These are phyloP conservation scores for Onychostoma macrolepis DNA, from an alignment of 2,113 vertebrate species.

Conservation along the genomic window DNA sequence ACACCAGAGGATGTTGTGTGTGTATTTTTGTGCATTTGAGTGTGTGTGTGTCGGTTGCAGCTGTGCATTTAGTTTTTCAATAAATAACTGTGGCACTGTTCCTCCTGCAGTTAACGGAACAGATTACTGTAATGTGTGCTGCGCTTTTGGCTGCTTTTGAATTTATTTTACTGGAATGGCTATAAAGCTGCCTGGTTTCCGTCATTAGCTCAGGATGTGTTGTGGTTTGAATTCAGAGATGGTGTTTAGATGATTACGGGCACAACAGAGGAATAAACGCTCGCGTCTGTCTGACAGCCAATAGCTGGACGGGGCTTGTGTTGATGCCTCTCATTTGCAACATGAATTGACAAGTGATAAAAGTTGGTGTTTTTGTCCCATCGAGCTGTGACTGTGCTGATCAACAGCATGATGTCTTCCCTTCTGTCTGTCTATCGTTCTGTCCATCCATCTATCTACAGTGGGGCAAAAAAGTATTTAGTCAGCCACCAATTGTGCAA, in stretches of 20 bases:
- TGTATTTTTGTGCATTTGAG: neutral
- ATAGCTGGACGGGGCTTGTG: neutral
- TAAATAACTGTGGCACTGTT: constrained; percentile 64
- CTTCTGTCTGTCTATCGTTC: neutral
- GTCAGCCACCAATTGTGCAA: no score
- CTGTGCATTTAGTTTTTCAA: constrained; percentile 67
- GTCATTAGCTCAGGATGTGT: constrained; percentile 51
- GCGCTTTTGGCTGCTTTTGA: constrained; percentile 42
- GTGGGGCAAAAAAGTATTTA: no score
- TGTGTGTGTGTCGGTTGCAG: constrained; percentile 51
- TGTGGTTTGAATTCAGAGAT: constrained; percentile 12
- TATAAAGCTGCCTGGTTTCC: constrained; percentile 50
- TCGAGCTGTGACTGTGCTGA: neutral
- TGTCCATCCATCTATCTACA: neutral
- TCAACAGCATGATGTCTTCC: neutral
- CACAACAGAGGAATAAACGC: neutral
- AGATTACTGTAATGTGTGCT: constrained; percentile 66
- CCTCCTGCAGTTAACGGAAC: constrained; percentile 61
- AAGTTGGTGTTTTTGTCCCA: neutral
- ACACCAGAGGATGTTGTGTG: constrained; percentile 39
- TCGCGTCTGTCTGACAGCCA: neutral
- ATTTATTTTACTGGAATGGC: constrained; percentile 73
- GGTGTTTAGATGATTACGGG: neutral
- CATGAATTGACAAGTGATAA: neutral
- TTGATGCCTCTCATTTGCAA: neutral